Conservation (phyloP, 1,140 invertebrate genomes). For the Brachionus manjavacas region DNA sequence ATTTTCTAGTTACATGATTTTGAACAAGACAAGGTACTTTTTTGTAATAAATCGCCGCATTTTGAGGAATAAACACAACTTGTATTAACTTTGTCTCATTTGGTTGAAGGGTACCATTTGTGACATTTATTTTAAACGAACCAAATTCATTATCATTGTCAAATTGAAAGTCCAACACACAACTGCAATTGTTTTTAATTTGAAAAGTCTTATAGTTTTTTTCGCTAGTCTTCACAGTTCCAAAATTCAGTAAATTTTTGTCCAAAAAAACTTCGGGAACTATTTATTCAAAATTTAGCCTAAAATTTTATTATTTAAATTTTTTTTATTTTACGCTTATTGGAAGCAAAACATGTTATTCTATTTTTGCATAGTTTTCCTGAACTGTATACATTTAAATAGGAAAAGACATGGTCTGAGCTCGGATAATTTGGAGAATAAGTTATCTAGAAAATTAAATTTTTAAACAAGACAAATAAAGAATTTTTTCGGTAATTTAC, state of each 20-base stretch:
- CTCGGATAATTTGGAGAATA: slow-evolving; percentile 52
- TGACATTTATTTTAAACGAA: not conserved
- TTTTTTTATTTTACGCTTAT: slow-evolving; percentile 47
- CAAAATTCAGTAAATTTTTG: slow-evolving; percentile 15
- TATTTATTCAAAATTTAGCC: not conserved
- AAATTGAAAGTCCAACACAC: not conserved
- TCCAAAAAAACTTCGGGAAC: slow-evolving; percentile 15
- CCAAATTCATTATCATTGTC: slow-evolving; percentile 36
- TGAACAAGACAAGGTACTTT: slow-evolving; percentile 52
- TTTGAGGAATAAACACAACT: slow-evolving; percentile 49
- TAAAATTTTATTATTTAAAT: not conserved
- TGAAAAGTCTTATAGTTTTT: slow-evolving; percentile 12
- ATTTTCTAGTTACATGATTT: slow-evolving; percentile 49
- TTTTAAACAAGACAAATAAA: not conserved
- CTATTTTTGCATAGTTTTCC: slow-evolving; percentile 52
- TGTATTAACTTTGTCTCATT: slow-evolving; percentile 21
- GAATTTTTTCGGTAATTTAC: not conserved
- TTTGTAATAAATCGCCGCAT: slow-evolving; percentile 56
- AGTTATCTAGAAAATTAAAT: slow-evolving; percentile 48
- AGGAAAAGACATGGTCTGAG: slow-evolving; percentile 50
- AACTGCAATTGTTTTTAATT: not conserved
- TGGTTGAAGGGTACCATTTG: slow-evolving; percentile 4
- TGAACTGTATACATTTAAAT: slow-evolving; percentile 53
- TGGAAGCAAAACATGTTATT: slow-evolving; percentile 51
- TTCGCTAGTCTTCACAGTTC: not conserved